Evolutionary conservation across 2,113 vertebrate species (phyloP).

Genomic region (Seriola aureovittata): DNA sequence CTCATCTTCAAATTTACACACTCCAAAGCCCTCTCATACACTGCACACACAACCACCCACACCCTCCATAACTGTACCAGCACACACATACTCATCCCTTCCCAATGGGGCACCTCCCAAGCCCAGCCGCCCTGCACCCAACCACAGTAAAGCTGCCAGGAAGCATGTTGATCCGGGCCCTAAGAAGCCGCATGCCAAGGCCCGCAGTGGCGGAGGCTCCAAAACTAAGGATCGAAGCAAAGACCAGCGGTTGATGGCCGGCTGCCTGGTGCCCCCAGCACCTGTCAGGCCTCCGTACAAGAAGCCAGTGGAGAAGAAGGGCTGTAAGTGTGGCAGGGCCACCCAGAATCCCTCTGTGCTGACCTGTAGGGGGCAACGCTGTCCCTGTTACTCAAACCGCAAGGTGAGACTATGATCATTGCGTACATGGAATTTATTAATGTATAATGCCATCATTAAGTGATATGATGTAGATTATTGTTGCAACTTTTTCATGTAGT

Average conservation of each 20-base stretch:
- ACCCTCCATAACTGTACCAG: constrained; percentile 88
- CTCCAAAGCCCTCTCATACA: constrained; percentile 87
- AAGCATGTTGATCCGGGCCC: constrained; percentile 91
- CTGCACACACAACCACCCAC: constrained; percentile 86
- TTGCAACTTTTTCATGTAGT: background rate
- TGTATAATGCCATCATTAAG: background rate
- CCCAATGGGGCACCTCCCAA: constrained; percentile 90
- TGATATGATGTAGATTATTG: background rate
- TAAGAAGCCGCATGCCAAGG: constrained; percentile 95
- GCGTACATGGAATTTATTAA: background rate
- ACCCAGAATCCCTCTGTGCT: constrained; percentile 99
- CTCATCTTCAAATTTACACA: constrained; percentile 86
- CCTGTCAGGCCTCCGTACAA: constrained; percentile 95
- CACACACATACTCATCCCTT: constrained; percentile 76
- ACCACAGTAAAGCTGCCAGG: constrained; percentile 92
- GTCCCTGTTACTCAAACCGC: constrained; percentile 98
- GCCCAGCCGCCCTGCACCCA: constrained; percentile 89
- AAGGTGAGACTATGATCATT: constrained; percentile 80
- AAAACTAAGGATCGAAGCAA: constrained; percentile 93
- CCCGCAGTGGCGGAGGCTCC: constrained; percentile 90
- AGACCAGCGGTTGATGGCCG: constrained; percentile 91
- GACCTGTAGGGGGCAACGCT: constrained; percentile 98
- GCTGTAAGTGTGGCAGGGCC: constrained; percentile 98
- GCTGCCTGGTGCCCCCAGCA: constrained; percentile 90
- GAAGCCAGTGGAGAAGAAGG: constrained; percentile 98